Percentiles rank a stretch among this genome's conserved stretches.
Conservation (phyloP, 2,797 vertebrate species). For the Galago senegalensis region DNA sequence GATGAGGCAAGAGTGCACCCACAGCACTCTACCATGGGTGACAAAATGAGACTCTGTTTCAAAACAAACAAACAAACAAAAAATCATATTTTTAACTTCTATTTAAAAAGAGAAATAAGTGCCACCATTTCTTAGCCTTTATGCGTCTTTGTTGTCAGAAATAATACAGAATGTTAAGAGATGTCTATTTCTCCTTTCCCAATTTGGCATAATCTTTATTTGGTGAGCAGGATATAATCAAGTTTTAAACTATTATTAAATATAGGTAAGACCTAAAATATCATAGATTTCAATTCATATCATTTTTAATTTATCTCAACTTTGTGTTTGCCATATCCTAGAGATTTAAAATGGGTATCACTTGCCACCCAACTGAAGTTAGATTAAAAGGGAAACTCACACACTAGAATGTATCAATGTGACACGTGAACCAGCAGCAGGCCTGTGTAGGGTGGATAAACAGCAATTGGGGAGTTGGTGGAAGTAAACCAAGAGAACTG, state of each 20-base stretch:
- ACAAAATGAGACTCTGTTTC: no score
- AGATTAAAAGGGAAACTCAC: conserved; percentile 36
- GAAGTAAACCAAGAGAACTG: conserved; percentile 2
- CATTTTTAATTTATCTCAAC: background rate
- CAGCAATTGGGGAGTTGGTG: background rate
- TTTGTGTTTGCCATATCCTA: conserved; percentile 25
- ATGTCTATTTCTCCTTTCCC: conserved; percentile 20
- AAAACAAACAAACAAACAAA: no score
- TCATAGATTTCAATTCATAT: background rate
- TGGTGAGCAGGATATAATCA: background rate
- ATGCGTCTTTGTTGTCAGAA: background rate
- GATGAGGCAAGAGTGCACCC: no score
- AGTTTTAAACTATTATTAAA: background rate
- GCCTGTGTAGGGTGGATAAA: background rate
- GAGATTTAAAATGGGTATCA: conserved; percentile 37
- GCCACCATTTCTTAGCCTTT: background rate
- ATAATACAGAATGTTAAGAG: conserved; percentile 37
- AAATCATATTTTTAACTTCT: conserved; percentile 12
- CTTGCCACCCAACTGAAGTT: background rate
- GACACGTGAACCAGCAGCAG: background rate
- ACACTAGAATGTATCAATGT: background rate
- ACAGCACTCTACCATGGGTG: no score
- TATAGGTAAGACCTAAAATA: background rate
- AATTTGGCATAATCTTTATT: conserved; percentile 37
- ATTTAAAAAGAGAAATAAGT: conserved; percentile 19